These are phyloP conservation scores for Catostylus mosaicus DNA, from an alignment of 30 jellyfish, hydroid and myxozoan genomes.

Conservation along the genomic window DNA sequence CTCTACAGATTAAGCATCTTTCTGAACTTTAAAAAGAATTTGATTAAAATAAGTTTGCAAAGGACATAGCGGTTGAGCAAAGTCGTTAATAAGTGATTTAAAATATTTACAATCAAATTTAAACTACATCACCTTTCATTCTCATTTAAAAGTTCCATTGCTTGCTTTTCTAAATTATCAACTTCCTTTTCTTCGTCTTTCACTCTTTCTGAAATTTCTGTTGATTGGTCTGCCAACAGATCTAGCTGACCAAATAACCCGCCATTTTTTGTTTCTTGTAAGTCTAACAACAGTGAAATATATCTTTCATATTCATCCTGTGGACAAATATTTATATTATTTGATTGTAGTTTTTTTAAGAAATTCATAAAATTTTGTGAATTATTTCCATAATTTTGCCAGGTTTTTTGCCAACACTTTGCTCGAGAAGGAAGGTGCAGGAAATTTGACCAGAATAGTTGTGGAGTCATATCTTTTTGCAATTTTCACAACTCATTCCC, in stretches of 20 bases:
- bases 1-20: neutral
- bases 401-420: no score
- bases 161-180: constrained; percentile 47
- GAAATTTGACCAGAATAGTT: neutral
- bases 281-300: constrained; percentile 51
- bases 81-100: neutral
- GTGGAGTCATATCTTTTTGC: neutral
- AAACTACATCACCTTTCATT: constrained; percentile 41
- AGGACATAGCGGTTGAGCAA: no score
- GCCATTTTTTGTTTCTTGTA: constrained; percentile 48
- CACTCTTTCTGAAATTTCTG: constrained; percentile 25
- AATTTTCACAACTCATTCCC: no score
- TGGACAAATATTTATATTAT: no score
- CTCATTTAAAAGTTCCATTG: constrained; percentile 32
- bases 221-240: constrained; percentile 13
- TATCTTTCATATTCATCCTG: constrained; percentile 72
- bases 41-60: no score
- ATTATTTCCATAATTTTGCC: no score
- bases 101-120: no score
- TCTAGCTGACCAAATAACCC: constrained; percentile 23
- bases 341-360: neutral
- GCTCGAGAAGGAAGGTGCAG: neutral
- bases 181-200: constrained; percentile 18
- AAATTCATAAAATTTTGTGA: neutral
- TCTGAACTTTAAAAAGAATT: neutral